phyloP scores from a whole-genome alignment of 2,113 vertebrate genomes.

The Gymnorhina tibicen region DNA sequence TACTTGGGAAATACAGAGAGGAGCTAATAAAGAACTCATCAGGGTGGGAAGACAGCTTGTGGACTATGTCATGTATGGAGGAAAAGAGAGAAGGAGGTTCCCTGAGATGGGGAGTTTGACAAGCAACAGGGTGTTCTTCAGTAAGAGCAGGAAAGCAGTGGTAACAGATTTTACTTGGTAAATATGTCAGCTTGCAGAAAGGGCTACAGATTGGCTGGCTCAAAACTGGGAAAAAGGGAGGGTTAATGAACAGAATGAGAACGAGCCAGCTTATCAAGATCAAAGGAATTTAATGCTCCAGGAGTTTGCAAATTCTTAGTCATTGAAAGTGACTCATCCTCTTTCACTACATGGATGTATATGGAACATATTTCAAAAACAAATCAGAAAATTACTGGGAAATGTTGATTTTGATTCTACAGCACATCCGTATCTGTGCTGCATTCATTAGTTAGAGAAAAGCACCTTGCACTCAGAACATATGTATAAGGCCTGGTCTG shows the following conservation, averaged over 20 bases:
- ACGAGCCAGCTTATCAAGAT: constrained; percentile 9
- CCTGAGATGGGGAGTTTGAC: background rate
- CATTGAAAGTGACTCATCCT: constrained; percentile 23
- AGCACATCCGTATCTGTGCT: background rate
- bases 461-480: background rate
- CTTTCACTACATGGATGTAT: background rate
- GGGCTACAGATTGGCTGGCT: constrained; percentile 38
- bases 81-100: background rate
- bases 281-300: constrained; percentile 17
- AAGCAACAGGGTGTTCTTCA: constrained; percentile 11
- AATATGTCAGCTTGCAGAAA: constrained; percentile 38
- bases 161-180: constrained; percentile 42
- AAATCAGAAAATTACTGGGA: background rate
- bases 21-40: background rate
- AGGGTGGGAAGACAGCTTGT: background rate
- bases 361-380: background rate
- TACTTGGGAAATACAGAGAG: background rate
- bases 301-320: constrained; percentile 32
- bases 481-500: background rate
- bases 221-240: constrained; percentile 36
- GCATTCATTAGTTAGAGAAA: background rate
- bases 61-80: background rate
- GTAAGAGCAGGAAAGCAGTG: background rate
- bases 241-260: constrained; percentile 14
- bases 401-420: background rate